Base-by-base conservation (phyloP, 1,140 invertebrate genomes). In the Anastatus disparis region DNA sequence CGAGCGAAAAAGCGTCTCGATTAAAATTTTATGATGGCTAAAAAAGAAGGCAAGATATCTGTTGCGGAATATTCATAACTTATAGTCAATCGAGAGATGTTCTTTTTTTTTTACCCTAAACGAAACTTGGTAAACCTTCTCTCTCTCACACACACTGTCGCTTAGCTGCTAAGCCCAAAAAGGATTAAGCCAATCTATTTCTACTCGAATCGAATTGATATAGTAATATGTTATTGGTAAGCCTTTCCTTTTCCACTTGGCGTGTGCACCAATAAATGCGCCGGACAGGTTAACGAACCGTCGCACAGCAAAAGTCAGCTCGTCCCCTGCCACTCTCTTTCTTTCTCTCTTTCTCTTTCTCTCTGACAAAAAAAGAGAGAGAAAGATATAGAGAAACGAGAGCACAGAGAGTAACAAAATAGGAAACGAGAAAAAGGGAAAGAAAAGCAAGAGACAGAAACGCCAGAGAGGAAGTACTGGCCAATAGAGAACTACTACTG, bases 281-380 rank as follows among this genome's bases (percentile, higher is more conserved):
- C 72, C 75, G 78, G 82, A 84, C 84, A 84, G 82, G 80, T 84
- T 84, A 84, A 84, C 82, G 82, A 84, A 84, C 82, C 79, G 74
- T 78, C 77, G 17, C 22, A 48, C 20, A 46, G 35, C 24, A 15
- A n/a, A n/a, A n/a, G n/a, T n/a, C n/a, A n/a, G n/a, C n/a, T n/a
- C n/a, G n/a, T n/a, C 13, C 31, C 24, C 48, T 24, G 3, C 9
- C 58, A 44, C 35, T 12, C 35, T 6, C 6, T 12, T 6, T 6
- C 35, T 12, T 38, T 12, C 6, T 38, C 35, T 12, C 12, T 12
- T 12, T n/a, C n/a, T n/a, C n/a, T n/a, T n/a, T n/a, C 40, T 13
- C 58, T 52, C 53, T 67, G 71, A 10, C 55, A 58, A n/a, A n/a
- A 15, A 72, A 61, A 73, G 64, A 55, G 73, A 68, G 50, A 61